Conservation (phyloP, 2,888 invertebrate species). For the Tiliacea citrago region DNA sequence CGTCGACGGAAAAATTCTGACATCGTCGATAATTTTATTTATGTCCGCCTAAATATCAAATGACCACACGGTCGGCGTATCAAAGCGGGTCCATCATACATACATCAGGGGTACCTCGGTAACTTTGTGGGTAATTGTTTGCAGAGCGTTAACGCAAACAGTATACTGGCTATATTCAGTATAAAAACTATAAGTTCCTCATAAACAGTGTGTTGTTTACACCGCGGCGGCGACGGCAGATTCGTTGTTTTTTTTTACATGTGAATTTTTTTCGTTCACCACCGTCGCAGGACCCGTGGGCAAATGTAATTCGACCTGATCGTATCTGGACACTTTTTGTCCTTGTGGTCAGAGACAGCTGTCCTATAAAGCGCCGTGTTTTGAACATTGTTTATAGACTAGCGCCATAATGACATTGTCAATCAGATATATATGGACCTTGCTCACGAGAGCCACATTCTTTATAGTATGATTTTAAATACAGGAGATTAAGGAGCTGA, state of each 20-base stretch:
- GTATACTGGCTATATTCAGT: constrained; percentile 68
- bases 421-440: constrained; percentile 63
- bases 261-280: constrained; percentile 79
- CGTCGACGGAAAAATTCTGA: constrained; percentile 67
- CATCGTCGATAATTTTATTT: constrained; percentile 80
- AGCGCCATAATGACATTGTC: constrained; percentile 73
- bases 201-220: constrained; percentile 85
- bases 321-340: constrained; percentile 88
- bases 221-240: constrained; percentile 75
- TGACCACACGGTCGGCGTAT: constrained; percentile 73
- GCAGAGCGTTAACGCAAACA: constrained; percentile 73
- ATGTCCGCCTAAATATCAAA: constrained; percentile 72
- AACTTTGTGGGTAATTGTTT: constrained; percentile 72
- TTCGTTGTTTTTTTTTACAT: constrained; percentile 73
- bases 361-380: constrained; percentile 82
- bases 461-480: constrained; percentile 36
- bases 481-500: constrained; percentile 17
- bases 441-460: constrained; percentile 55
- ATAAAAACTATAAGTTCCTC: constrained; percentile 78
- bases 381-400: constrained; percentile 83
- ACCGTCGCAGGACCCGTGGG: constrained; percentile 79
- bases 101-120: constrained; percentile 64
- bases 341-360: constrained; percentile 89
- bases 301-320: constrained; percentile 89
- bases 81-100: constrained; percentile 69